These are phyloP conservation scores for Lepidotrigona ventralis DNA, from an alignment of 1,140 invertebrate species.

Conservation along the genomic window DNA sequence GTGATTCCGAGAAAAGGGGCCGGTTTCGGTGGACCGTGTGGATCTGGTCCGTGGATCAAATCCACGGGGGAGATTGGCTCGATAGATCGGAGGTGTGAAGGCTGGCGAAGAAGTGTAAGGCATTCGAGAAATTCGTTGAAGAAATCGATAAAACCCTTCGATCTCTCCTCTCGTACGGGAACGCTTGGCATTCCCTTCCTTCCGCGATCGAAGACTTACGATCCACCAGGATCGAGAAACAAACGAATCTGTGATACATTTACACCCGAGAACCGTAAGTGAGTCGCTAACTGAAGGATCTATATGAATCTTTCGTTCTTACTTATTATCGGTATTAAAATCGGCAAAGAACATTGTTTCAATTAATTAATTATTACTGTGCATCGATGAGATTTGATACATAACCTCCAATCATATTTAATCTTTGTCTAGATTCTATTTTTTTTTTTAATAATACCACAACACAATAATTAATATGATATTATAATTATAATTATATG, in stretches of 20 bases:
- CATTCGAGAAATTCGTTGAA: constrained; percentile 63
- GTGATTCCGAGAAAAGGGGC: constrained; percentile 65
- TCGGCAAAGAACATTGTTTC: too few relatives aligned
- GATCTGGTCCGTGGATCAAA: constrained; percentile 57
- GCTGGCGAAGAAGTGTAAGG: constrained; percentile 51
- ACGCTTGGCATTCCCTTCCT: constrained; percentile 30
- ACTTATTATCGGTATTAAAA: too few relatives aligned
- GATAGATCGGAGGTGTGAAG: constrained; percentile 58
- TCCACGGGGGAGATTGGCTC: constrained; percentile 48
- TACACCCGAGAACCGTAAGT: too few relatives aligned
- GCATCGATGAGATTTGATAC: too few relatives aligned
- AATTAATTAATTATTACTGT: too few relatives aligned
- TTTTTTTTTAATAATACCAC: too few relatives aligned
- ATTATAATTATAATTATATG: too few relatives aligned
- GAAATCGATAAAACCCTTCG: constrained; percentile 61
- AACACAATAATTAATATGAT: too few relatives aligned
- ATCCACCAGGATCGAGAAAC: not conserved
- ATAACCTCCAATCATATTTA: too few relatives aligned
- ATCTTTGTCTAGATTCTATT: too few relatives aligned
- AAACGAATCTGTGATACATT: not conserved
- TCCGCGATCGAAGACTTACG: not conserved
- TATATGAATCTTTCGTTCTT: too few relatives aligned
- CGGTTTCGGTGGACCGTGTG: constrained; percentile 40
- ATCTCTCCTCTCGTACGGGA: constrained; percentile 17
- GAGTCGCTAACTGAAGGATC: too few relatives aligned